Conservation (phyloP, 1,140 invertebrate genomes). For the Drosophila kepulauana region DNA sequence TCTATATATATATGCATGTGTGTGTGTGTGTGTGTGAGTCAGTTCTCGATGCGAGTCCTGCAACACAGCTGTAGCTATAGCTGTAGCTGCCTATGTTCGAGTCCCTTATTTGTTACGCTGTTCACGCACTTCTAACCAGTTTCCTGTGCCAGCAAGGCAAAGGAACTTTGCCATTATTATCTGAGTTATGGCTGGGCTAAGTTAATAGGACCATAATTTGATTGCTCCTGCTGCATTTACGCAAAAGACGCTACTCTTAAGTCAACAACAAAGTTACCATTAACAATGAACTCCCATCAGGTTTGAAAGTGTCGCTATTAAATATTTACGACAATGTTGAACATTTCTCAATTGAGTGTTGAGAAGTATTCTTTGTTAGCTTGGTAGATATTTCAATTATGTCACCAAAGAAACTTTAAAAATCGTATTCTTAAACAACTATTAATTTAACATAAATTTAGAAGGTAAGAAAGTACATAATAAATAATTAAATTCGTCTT, state of each 20-base stretch:
- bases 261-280: background rate
- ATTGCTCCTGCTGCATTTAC: background rate
- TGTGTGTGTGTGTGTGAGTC: background rate
- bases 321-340: too few species aligned
- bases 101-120: conserved; percentile 39
- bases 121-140: conserved; percentile 41
- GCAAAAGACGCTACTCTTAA: background rate
- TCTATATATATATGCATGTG: background rate
- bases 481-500: too few species aligned
- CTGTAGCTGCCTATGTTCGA: conserved; percentile 3
- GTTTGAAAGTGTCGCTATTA: too few species aligned
- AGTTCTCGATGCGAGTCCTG: conserved; percentile 2
- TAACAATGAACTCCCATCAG: background rate
- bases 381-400: too few species aligned
- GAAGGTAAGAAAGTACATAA: too few species aligned
- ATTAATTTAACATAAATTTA: too few species aligned
- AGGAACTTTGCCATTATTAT: conserved; percentile 21
- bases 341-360: too few species aligned
- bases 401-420: too few species aligned
- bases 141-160: conserved; percentile 7
- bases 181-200: conserved; percentile 24
- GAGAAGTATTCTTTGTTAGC: too few species aligned
- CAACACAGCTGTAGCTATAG: background rate
- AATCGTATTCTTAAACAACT: too few species aligned
- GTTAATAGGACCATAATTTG: conserved; percentile 32